A percentile compares a stretch with the other conserved stretches of the same genome.
These are phyloP conservation scores for Hirudo medicinalis DNA, from an alignment of 1,140 invertebrate species.

Conservation along the genomic window DNA sequence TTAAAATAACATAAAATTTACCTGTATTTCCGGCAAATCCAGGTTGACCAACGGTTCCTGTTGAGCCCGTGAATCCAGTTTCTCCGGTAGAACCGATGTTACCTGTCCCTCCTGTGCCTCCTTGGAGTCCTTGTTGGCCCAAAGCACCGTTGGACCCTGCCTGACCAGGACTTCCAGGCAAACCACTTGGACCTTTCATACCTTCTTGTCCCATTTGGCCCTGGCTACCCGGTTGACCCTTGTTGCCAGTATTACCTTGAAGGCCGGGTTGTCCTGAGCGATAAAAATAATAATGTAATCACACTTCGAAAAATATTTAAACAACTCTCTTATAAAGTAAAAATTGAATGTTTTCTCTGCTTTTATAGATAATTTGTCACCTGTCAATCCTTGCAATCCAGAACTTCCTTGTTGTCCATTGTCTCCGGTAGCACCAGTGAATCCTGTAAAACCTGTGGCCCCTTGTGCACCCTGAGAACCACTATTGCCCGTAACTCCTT, in stretches of 20 bases:
- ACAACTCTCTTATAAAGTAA: no score
- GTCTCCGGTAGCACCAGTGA: conserved; percentile 11
- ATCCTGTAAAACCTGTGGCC: conserved; percentile 11
- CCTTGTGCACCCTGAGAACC: conserved; percentile 15
- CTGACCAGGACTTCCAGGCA: conserved; percentile 7
- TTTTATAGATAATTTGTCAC: no score
- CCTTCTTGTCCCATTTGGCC: not conserved
- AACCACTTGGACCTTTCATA: not conserved
- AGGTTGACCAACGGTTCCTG: conserved; percentile 16
- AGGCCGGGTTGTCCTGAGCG: not conserved
- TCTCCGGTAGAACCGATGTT: conserved; percentile 14
- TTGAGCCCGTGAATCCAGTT: conserved; percentile 10
- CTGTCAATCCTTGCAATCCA: no score
- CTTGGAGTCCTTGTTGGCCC: conserved; percentile 15
- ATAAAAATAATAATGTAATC: no score
- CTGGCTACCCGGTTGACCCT: not conserved
- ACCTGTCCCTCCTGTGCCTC: conserved; percentile 13
- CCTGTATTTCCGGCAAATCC: conserved; percentile 14
- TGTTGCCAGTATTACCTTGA: not conserved
- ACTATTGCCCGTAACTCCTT: conserved; percentile 14
- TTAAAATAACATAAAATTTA: not conserved
- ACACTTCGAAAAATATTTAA: no score
- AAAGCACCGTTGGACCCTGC: conserved; percentile 16
- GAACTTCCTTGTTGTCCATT: conserved; percentile 3
- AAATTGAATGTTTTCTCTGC: no score